These are phyloP conservation scores for Nematopogon swammerdamellus DNA, from an alignment of 2,888 invertebrate genomes.

Conservation along the genomic window DNA sequence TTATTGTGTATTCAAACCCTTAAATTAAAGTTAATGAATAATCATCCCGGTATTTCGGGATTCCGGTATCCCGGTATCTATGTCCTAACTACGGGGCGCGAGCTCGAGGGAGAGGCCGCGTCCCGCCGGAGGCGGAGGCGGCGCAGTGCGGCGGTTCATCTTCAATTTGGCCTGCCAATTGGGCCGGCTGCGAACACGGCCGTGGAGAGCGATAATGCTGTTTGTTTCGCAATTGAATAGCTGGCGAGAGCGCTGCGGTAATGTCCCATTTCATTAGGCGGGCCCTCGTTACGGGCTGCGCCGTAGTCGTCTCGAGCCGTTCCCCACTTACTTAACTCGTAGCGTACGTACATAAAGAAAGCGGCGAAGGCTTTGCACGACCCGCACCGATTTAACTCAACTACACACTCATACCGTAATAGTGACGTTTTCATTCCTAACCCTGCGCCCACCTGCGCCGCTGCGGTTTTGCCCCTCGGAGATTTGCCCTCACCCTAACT, in stretches of 20 bases:
- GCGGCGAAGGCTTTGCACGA: too few relatives aligned
- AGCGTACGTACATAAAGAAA: too few relatives aligned
- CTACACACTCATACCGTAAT: neutral
- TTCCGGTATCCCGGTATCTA: too few relatives aligned
- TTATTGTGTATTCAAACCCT: too few relatives aligned
- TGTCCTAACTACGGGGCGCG: too few relatives aligned
- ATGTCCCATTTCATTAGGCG: conserved; percentile 41
- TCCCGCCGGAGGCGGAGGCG: neutral
- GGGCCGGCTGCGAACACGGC: neutral
- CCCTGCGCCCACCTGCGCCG: neutral
- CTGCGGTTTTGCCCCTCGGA: neutral
- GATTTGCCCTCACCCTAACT: neutral
- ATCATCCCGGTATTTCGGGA: too few relatives aligned
- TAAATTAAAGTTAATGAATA: too few relatives aligned
- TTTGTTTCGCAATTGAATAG: neutral
- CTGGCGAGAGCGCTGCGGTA: conserved; percentile 7
- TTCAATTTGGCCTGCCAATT: neutral
- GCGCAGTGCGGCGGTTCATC: neutral
- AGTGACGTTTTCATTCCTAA: neutral
- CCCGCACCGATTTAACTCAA: neutral
- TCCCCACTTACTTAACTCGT: too few relatives aligned
- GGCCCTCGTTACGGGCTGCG: conserved; percentile 24
- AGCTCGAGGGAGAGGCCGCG: too few relatives aligned
- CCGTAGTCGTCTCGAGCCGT: neutral
- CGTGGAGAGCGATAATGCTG: neutral